Conservation (phyloP, 2,888 invertebrate species). For the Helleia helle region DNA sequence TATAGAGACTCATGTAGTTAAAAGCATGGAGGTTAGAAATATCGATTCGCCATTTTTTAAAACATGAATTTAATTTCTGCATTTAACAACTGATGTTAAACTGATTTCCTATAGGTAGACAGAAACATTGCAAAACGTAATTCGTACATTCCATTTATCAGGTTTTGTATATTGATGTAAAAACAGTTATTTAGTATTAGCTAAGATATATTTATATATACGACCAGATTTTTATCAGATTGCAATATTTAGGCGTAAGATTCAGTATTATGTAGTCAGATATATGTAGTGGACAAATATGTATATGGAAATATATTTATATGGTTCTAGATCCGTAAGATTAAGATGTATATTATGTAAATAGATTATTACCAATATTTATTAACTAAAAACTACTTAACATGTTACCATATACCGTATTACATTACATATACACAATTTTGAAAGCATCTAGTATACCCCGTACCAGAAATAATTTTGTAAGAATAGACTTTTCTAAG, state of each 20-base stretch:
- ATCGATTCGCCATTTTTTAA: no score
- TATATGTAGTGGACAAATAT: slow-evolving; percentile 56
- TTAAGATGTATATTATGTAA: slow-evolving; percentile 51
- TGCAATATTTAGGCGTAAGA: slow-evolving; percentile 69
- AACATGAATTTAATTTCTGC: no score
- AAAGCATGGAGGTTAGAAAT: no score
- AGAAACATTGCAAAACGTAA: background rate
- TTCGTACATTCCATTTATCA: slow-evolving; percentile 43
- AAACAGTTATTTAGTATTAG: slow-evolving; percentile 39
- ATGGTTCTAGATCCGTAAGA: slow-evolving; percentile 20
- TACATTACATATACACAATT: no score
- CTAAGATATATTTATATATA: slow-evolving; percentile 46
- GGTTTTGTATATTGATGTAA: slow-evolving; percentile 58
- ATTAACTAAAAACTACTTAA: background rate
- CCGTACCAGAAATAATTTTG: no score
- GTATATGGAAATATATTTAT: slow-evolving; percentile 56
- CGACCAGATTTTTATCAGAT: slow-evolving; percentile 71
- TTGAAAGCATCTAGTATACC: no score
- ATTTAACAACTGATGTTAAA: background rate
- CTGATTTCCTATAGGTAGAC: no score
- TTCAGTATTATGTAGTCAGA: slow-evolving; percentile 69
- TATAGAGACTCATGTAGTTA: no score
- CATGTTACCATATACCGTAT: background rate
- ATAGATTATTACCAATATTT: no score
- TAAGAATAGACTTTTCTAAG: no score